Percentiles rank a stretch among this genome's conserved stretches.
Conservation (phyloP, 1,140 invertebrate species). For the Trichoplusia ni region DNA sequence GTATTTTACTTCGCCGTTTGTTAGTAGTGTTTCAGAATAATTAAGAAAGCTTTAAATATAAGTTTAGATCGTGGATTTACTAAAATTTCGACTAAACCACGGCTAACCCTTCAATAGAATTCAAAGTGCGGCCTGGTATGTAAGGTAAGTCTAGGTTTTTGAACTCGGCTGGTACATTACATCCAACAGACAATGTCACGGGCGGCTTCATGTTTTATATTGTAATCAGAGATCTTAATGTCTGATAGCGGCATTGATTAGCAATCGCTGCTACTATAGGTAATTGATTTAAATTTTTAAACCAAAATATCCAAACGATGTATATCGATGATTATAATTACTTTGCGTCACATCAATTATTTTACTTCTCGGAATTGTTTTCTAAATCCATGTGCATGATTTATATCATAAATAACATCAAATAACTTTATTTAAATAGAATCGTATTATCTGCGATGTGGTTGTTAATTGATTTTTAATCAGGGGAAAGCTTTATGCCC, state of each 20-base stretch:
- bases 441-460: conserved; percentile 4
- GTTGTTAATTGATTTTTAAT: background rate
- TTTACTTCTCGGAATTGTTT: conserved; percentile 24
- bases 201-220: conserved; percentile 10
- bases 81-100: no score
- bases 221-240: conserved; percentile 42
- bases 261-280: conserved; percentile 22
- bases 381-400: conserved; percentile 17
- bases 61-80: no score
- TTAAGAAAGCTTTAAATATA: no score
- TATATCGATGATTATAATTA: conserved; percentile 30
- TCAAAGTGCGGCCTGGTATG: no score
- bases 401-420: conserved; percentile 5
- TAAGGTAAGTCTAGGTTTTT: background rate
- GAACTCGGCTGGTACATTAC: background rate
- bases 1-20: no score
- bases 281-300: conserved; percentile 9
- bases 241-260: conserved; percentile 31
- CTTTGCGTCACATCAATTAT: conserved; percentile 25
- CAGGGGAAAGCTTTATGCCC: no score
- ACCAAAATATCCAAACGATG: conserved; percentile 4
- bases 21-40: no score
- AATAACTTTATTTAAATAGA: conserved; percentile 5
- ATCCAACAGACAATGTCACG: conserved; percentile 9
- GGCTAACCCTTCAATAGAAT: no score